Conservation (phyloP, 2,113 vertebrate genomes). For the Ginglymostoma cirratum region DNA sequence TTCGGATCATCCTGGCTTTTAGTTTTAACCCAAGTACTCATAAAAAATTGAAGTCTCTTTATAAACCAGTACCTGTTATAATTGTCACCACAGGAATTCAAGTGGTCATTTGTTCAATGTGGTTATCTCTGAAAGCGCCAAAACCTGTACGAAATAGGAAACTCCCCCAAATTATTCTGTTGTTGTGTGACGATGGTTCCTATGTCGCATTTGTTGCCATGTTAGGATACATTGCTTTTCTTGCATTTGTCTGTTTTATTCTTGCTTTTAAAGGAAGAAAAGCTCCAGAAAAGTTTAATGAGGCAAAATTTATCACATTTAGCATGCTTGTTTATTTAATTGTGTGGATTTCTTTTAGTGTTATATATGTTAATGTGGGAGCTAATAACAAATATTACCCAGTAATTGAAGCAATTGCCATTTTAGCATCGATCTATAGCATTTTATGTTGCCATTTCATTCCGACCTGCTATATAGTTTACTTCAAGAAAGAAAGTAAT, state of each 20-base stretch:
- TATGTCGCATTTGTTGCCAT: constrained; percentile 50
- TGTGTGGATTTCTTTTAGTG: constrained; percentile 55
- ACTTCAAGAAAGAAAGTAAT: constrained; percentile 44
- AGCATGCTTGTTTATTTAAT: constrained; percentile 59
- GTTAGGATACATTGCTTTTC: constrained; percentile 52
- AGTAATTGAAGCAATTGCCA: constrained; percentile 51
- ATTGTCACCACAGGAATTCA: constrained; percentile 43
- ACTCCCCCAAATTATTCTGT: constrained; percentile 39
- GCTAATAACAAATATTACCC: constrained; percentile 39
- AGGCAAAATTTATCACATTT: constrained; percentile 55
- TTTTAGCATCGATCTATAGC: constrained; percentile 53
- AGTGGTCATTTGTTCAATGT: constrained; percentile 50
- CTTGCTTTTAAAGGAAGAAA: constrained; percentile 54
- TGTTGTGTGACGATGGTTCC: constrained; percentile 48
- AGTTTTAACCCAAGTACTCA: constrained; percentile 43
- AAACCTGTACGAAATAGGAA: constrained; percentile 6
- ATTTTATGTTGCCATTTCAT: constrained; percentile 55
- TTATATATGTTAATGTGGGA: constrained; percentile 46
- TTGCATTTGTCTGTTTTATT: constrained; percentile 52
- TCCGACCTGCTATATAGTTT: constrained; percentile 48
- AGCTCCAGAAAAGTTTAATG: constrained; percentile 49
- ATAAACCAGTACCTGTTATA: constrained; percentile 47
- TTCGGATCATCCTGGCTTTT: constrained; percentile 48
- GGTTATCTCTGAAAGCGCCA: constrained; percentile 49
- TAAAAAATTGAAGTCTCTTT: constrained; percentile 40